Base-by-base conservation (phyloP, 2,888 invertebrate species). In the Toxonevra muliebris region DNA sequence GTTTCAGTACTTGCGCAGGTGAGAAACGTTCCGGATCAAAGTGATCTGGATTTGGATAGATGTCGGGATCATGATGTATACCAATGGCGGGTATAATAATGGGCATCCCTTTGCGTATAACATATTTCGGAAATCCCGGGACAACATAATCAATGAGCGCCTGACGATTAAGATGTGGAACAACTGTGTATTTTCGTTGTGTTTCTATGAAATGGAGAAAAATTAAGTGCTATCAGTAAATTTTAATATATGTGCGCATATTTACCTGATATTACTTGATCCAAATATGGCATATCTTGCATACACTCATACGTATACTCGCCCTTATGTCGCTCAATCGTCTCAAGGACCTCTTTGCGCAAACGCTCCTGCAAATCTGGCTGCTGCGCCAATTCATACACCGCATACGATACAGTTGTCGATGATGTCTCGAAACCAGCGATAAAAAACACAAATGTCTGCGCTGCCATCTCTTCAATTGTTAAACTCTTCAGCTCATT, bases 361-460 rank as follows among this genome's bases (percentile, higher is more conserved):
- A 85, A 75, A 62, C 79, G 84, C 1, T 84, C 77, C 72, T 88
- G 88, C 2, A 87, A 72, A 0, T 86, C 82, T 13, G 80, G 83
- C 66, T 82, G 70, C 2, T 69, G 57, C 0, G 82, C 81, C 65
- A 84, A 65, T 66, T 84, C 83, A 13, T 80, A 83, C 0, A 84
- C 52, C 0, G 78, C 75, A 68, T 88, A 89, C 71, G 88, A 87
- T 13, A 90, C 86, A 0, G 89, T 87, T 0, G 89, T 87, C 0
- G 91, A 89, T 0, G 90, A 89, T 0, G 90, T 90, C 78, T 91
- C 90, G 74, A 89, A 90, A 0, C 91, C 91, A 9, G 90, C 82
- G 9, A 74, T 68, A 17, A 82, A 79, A 55, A 84, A 84, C 0
- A 83, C 73, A 65, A 79, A 82, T 8, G 78, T 76, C 50, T 84